These are phyloP conservation scores for Hirtodrosophila cameraria DNA, from an alignment of 2,888 invertebrate genomes.

Conservation along the genomic window DNA sequence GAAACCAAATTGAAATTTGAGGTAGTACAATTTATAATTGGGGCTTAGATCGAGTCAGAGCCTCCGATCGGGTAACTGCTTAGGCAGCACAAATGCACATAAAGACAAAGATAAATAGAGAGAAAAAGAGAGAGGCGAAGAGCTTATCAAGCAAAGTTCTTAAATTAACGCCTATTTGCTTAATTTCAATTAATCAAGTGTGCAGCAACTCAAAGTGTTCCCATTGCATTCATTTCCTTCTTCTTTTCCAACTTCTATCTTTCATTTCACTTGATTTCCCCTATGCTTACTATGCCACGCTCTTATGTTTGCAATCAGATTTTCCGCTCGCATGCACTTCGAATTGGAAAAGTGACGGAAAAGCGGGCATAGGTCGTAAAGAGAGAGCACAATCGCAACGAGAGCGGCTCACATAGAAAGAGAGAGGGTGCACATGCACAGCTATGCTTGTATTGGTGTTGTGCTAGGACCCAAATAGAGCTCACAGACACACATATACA, in stretches of 20 bases:
- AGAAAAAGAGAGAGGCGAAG: too few relatives aligned
- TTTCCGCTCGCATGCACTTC: slow-evolving; percentile 70
- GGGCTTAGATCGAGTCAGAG: too few relatives aligned
- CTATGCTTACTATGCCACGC: slow-evolving; percentile 2
- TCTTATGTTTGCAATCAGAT: slow-evolving; percentile 30
- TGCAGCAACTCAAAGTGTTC: slow-evolving; percentile 1
- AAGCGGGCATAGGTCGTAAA: slow-evolving; percentile 14
- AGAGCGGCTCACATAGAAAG: background rate
- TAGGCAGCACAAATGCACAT: too few relatives aligned
- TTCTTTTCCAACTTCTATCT: background rate
- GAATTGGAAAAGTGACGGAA: slow-evolving; percentile 59
- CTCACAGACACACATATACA: slow-evolving; percentile 6
- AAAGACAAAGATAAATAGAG: too few relatives aligned
- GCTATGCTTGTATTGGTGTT: slow-evolving; percentile 52
- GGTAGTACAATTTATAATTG: background rate
- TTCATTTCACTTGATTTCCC: slow-evolving; percentile 18
- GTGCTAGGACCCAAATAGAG: slow-evolving; percentile 73
- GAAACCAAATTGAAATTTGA: slow-evolving; percentile 9
- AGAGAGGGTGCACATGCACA: slow-evolving; percentile 2
- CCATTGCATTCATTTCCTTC: slow-evolving; percentile 21
- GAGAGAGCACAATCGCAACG: slow-evolving; percentile 6
- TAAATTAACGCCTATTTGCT: background rate
- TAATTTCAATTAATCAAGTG: slow-evolving; percentile 3
- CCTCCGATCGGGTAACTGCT: too few relatives aligned
- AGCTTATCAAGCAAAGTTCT: background rate